Percentiles rank a stretch among this genome's conserved stretches.
Conservation (phyloP, 2,888 invertebrate species). For the Chouioia cunea region DNA sequence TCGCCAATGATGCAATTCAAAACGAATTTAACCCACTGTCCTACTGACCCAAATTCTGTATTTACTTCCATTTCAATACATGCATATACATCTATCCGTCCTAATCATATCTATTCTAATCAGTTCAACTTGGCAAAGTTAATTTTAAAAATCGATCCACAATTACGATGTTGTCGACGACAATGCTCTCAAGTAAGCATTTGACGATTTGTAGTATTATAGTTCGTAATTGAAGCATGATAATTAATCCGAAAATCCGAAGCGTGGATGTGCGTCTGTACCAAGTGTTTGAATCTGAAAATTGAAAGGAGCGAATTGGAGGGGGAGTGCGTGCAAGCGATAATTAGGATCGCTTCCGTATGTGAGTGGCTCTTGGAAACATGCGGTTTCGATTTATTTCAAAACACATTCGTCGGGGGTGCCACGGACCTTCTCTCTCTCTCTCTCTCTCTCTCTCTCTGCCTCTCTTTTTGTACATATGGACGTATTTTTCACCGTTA, state of each 20-base stretch:
- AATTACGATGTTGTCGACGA: too few species aligned
- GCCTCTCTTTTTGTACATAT: slow-evolving; percentile 13
- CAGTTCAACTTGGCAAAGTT: too few species aligned
- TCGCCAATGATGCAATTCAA: not conserved
- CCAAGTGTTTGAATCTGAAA: too few species aligned
- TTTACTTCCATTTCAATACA: too few species aligned
- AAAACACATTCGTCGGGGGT: slow-evolving; percentile 11
- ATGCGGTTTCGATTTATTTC: slow-evolving; percentile 48
- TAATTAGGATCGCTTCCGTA: slow-evolving; percentile 41
- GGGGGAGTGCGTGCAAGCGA: slow-evolving; percentile 13
- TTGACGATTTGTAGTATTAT: too few species aligned
- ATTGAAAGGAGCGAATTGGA: too few species aligned
- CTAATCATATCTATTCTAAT: too few species aligned
- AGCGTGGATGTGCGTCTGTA: too few species aligned
- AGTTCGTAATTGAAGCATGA: not conserved
- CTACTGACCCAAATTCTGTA: not conserved
- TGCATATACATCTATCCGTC: too few species aligned
- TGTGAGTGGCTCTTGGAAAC: slow-evolving; percentile 41
- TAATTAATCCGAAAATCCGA: slow-evolving; percentile 32
- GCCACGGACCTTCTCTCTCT: not conserved
- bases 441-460: too few species aligned
- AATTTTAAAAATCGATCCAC: too few species aligned
- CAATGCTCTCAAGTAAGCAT: too few species aligned
- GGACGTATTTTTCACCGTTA: slow-evolving; percentile 36
- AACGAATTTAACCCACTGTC: slow-evolving; percentile 2